These are phyloP conservation scores for Cartodere bifasciata DNA, from an alignment of 2,888 invertebrate genomes.

Conservation along the genomic window DNA sequence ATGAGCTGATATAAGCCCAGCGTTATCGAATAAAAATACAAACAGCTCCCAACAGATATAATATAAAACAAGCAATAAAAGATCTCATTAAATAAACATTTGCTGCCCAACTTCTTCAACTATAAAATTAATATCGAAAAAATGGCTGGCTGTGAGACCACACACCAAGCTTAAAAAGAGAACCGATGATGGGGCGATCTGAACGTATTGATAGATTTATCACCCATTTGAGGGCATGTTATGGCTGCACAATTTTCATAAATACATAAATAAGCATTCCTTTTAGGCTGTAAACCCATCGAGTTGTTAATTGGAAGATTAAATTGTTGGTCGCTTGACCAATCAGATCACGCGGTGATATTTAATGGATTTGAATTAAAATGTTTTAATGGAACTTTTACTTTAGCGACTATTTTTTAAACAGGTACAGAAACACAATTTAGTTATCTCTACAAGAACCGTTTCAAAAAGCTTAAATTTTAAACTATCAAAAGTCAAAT, in stretches of 20 bases:
- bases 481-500: no score
- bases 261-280: constrained; percentile 11
- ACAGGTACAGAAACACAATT: no score
- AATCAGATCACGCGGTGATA: no score
- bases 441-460: no score
- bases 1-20: no score
- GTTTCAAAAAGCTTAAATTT: no score
- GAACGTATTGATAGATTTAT: constrained; percentile 11
- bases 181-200: no score
- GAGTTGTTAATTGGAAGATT: constrained; percentile 11
- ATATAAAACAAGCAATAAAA: constrained; percentile 12
- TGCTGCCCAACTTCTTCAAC: constrained; percentile 10
- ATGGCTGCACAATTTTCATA: constrained; percentile 11
- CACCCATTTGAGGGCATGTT: constrained; percentile 8
- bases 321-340: constrained; percentile 12
- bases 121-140: constrained; percentile 12
- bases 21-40: no score
- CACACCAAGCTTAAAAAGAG: constrained; percentile 10
- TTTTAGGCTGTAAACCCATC: constrained; percentile 10
- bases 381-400: no score
- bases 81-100: constrained; percentile 13
- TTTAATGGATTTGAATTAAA: no score
- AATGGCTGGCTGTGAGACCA: constrained; percentile 8
- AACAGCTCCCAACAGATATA: no score
- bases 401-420: no score